These are phyloP conservation scores for Laterallus jamaicensis DNA, from an alignment of 2,113 vertebrate genomes.

Conservation along the genomic window DNA sequence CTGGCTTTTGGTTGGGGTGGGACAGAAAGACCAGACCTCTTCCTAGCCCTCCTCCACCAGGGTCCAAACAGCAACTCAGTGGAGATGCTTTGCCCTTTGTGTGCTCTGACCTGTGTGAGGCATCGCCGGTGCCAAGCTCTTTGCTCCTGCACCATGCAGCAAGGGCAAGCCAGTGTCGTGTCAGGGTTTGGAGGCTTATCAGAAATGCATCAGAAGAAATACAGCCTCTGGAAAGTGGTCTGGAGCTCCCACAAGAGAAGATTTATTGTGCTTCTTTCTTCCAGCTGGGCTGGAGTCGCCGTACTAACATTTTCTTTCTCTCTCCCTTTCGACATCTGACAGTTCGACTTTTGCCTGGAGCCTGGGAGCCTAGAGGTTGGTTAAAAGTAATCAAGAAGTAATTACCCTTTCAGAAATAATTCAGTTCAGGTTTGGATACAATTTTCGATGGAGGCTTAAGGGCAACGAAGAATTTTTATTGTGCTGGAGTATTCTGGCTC, in stretches of 20 bases:
- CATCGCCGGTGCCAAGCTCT: not conserved
- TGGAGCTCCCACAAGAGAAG: slow-evolving; percentile 14
- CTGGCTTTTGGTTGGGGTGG: not conserved
- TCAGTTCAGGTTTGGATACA: slow-evolving; percentile 44
- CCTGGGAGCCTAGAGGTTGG: slow-evolving; percentile 43
- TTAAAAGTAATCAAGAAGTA: slow-evolving; percentile 61
- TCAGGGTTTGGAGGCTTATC: slow-evolving; percentile 28
- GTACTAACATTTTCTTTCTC: not conserved
- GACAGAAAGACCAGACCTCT: not conserved
- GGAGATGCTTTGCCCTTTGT: not conserved
- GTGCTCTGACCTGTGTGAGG: not conserved
- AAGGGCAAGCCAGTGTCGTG: not conserved
- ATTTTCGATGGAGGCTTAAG: slow-evolving; percentile 21
- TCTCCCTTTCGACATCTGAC: slow-evolving; percentile 2
- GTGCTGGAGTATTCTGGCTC: not conserved
- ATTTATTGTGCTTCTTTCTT: not conserved
- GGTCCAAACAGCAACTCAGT: accelerated
- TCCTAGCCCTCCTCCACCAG: not conserved
- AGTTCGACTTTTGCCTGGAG: slow-evolving; percentile 36
- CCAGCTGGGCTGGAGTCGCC: not conserved
- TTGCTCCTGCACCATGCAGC: not conserved
- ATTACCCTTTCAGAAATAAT: slow-evolving; percentile 56
- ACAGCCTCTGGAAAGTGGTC: not conserved
- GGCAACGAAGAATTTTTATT: slow-evolving; percentile 26
- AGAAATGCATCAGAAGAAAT: slow-evolving; percentile 31